phyloP scores from a whole-genome alignment of 1,140 invertebrate genomes.

The Cotesia typhae region DNA sequence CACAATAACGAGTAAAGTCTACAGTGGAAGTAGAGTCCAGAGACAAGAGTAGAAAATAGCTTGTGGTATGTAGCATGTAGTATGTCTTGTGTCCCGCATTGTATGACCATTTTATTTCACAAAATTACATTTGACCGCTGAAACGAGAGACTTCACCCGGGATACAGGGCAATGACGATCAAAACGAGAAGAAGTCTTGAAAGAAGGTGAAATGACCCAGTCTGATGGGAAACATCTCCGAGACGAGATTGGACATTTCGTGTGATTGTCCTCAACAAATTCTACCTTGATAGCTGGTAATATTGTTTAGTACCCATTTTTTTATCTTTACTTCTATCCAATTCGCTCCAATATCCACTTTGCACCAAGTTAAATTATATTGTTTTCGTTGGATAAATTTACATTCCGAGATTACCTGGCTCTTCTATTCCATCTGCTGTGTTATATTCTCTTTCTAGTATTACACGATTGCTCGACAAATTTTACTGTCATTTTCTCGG shows the following conservation, averaged over 20 bases:
- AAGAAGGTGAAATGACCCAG: not conserved
- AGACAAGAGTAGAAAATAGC: too few species aligned
- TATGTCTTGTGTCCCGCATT: not conserved
- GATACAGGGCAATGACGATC: not conserved
- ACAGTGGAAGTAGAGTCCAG: too few species aligned
- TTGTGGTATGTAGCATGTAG: too few species aligned
- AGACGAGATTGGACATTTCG: constrained; percentile 31
- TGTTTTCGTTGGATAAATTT: too few species aligned
- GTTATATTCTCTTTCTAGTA: too few species aligned
- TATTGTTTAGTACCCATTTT: constrained; percentile 20
- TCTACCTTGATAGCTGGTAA: not conserved
- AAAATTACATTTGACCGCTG: constrained; percentile 14
- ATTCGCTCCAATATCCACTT: not conserved
- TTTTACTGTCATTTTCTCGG: too few species aligned
- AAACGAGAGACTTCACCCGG: not conserved
- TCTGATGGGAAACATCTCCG: not conserved
- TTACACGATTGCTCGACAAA: too few species aligned
- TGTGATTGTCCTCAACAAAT: constrained; percentile 5
- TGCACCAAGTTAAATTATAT: too few species aligned
- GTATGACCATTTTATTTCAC: constrained; percentile 15
- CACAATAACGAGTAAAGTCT: too few species aligned
- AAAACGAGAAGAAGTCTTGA: not conserved
- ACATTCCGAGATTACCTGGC: too few species aligned
- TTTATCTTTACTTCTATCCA: constrained; percentile 4
- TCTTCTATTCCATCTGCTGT: too few species aligned